Conservation (phyloP, 2,113 vertebrate genomes). For the Salvelinus namaycush region DNA sequence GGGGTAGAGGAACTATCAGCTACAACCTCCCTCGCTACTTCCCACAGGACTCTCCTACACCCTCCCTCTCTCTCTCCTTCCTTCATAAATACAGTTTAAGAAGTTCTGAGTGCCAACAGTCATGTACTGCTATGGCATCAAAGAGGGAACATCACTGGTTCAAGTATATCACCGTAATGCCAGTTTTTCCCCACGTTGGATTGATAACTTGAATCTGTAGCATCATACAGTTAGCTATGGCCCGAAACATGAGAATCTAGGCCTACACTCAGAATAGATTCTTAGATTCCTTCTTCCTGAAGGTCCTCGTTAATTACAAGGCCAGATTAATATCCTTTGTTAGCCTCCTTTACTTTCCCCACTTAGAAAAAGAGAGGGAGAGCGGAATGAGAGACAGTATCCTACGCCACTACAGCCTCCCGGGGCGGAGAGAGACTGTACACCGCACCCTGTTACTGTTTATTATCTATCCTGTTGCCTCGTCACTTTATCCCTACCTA, state of each 20-base stretch:
- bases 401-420: neutral
- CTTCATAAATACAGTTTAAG: slow-evolving; percentile 16
- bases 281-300: neutral
- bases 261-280: neutral
- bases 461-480: too few relatives aligned
- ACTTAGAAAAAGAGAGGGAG: neutral
- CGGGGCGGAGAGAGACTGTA: too few relatives aligned
- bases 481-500: too few relatives aligned
- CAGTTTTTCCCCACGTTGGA: neutral
- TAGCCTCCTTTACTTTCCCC: slow-evolving; percentile 4
- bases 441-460: too few relatives aligned
- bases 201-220: slow-evolving; percentile 3
- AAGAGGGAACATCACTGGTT: slow-evolving; percentile 12
- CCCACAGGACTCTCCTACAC: neutral
- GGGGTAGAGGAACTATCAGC: neutral
- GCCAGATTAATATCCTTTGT: slow-evolving; percentile 26
- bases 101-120: slow-evolving; percentile 25
- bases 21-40: neutral
- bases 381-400: neutral
- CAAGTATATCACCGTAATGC: slow-evolving; percentile 2
- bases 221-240: slow-evolving; percentile 15
- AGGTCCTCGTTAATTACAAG: slow-evolving; percentile 46
- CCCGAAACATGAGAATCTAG: neutral
- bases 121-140: slow-evolving; percentile 28
- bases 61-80: neutral